These are phyloP conservation scores for Anneissia japonica DNA, from an alignment of 35 echinoderm and acorn worm species.

Conservation along the genomic window DNA sequence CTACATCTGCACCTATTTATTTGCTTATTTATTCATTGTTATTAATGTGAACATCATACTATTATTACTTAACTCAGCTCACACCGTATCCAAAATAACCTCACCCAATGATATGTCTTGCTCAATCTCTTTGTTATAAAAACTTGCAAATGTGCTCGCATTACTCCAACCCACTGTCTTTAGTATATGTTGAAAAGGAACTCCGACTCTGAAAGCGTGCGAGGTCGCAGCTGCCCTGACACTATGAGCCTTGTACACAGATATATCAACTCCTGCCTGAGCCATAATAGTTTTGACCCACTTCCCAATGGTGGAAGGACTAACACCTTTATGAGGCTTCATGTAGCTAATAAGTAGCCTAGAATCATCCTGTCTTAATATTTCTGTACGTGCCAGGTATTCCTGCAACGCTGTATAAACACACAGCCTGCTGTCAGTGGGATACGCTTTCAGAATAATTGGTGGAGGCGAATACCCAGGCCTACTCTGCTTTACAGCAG, in stretches of 20 bases:
- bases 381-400: slow-evolving; percentile 1
- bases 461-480: neutral
- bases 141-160: slow-evolving; percentile 6
- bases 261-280: slow-evolving; percentile 24
- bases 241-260: slow-evolving; percentile 20
- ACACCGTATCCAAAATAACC: too few species aligned
- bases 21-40: too few species aligned
- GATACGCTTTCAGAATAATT: slow-evolving; percentile 22
- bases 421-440: slow-evolving; percentile 33
- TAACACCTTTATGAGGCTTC: slow-evolving; percentile 34
- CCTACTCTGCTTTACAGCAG: slow-evolving; percentile 33
- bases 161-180: slow-evolving; percentile 18
- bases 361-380: slow-evolving; percentile 23
- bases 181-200: slow-evolving; percentile 13
- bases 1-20: too few species aligned
- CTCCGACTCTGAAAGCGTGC: neutral
- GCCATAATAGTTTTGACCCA: slow-evolving; percentile 31
- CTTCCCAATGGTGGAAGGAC: slow-evolving; percentile 4
- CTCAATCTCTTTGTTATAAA: slow-evolving; percentile 24
- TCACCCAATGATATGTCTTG: too few species aligned
- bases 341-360: slow-evolving; percentile 36
- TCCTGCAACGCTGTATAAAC: slow-evolving; percentile 10
- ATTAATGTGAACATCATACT: too few species aligned
- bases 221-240: slow-evolving; percentile 24
- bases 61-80: too few species aligned